A percentile compares a stretch with the other conserved stretches of the same genome.
Evolutionary conservation across 2,797 vertebrate species (phyloP).

Genomic region (Lindbergichthys nudifrons): DNA sequence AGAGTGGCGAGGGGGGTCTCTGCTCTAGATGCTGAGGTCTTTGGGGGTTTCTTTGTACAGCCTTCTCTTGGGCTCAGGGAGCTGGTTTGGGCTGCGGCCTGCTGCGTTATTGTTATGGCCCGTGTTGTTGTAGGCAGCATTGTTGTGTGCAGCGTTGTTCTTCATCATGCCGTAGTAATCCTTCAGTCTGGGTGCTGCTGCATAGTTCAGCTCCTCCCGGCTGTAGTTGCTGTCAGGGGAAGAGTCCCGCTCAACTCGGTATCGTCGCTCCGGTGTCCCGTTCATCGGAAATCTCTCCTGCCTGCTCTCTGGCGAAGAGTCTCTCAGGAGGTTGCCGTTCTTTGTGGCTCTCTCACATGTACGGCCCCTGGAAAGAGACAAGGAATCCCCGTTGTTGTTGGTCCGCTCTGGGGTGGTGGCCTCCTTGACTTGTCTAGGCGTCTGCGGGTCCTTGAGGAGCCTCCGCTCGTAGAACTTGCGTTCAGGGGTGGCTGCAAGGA

Average conservation of each 20-base stretch:
- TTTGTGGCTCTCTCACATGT: slow-evolving; percentile 86
- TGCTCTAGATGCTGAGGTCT: slow-evolving; percentile 95
- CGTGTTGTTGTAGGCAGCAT: slow-evolving; percentile 79
- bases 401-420: slow-evolving; percentile 74
- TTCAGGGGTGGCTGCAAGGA: slow-evolving; percentile 81
- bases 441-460: slow-evolving; percentile 76
- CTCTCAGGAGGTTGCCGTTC: slow-evolving; percentile 83
- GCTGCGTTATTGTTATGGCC: slow-evolving; percentile 73
- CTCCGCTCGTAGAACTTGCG: slow-evolving; percentile 73
- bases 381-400: slow-evolving; percentile 71
- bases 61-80: slow-evolving; percentile 90
- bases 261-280: slow-evolving; percentile 79
- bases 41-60: slow-evolving; percentile 96
- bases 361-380: slow-evolving; percentile 75
- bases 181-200: slow-evolving; percentile 82
- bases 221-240: slow-evolving; percentile 85
- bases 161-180: slow-evolving; percentile 88
- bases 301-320: slow-evolving; percentile 87
- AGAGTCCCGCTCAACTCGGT: slow-evolving; percentile 78
- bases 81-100: slow-evolving; percentile 81
- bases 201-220: slow-evolving; percentile 82
- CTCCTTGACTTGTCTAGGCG: slow-evolving; percentile 69
- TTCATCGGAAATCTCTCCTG: slow-evolving; percentile 76
- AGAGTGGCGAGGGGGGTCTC: slow-evolving; percentile 67
- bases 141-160: slow-evolving; percentile 83